Base-by-base conservation (phyloP, 2,113 vertebrate species). In the Turdus rufiventris region DNA sequence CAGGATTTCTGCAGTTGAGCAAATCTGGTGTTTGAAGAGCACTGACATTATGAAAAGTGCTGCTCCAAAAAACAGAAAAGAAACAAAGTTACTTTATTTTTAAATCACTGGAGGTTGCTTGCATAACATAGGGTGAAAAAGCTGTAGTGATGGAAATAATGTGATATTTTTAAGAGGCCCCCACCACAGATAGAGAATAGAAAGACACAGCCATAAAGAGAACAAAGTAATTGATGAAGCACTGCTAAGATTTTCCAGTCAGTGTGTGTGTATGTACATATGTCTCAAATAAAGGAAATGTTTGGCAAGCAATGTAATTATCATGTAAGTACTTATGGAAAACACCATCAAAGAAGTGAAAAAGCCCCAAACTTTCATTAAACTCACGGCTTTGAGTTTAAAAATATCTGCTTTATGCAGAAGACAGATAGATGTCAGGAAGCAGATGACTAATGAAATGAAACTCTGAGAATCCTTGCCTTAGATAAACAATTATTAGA, bases 381-480 rank as follows among this genome's bases (percentile, higher is more conserved):
- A 93, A 88, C 43, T 74, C 61, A 50, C 85, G 72, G 48, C 33
- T 29, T 51, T 47, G 45, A 47, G 45, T 47, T 51, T 28, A 51
- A 51, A 51, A 51, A 5, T 90, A 63, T 91, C 85, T 93, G 50
- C 51, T 85, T 73, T 91, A 74, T 86, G 63, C 28, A 88, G 85
- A 88, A 90, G 89, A 91, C 38, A 82, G 50, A 89, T 5, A 87
- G 77, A 88, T 84, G 90, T 91, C 94, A 96, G 91, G 91, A 97
- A 97, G 57, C 88, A 86, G 70, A 65, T 95, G 89, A 96, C 90
- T 95, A 94, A 97, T 78, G 78, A 91, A 93, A 83, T 80, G 90
- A 79, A 94, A 96, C 79, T 90, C 82, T 85, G 75, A 95, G 85
- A 90, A 88, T 91, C 51, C 48, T 79, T 60, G 65, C 51, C 36